Evolutionary conservation across 1,140 invertebrate genomes (phyloP).

Genomic region (Drosophila carrolli): DNA sequence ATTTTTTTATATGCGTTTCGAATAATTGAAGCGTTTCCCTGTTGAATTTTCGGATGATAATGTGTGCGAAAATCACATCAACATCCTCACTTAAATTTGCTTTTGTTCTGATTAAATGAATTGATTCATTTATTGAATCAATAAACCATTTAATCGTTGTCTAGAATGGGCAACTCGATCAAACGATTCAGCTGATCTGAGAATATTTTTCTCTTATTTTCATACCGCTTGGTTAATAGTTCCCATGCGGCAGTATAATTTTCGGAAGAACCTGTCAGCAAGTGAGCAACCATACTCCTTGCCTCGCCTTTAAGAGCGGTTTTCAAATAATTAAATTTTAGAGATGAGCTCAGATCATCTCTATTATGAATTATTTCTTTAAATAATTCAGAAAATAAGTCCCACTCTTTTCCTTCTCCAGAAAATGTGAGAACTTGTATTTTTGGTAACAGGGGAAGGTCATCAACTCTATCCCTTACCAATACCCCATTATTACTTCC

Average conservation of each 20-base stretch:
- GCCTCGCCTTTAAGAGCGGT: not conserved
- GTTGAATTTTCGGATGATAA: too few relatives aligned
- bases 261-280: not conserved
- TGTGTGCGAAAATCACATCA: slow-evolving; percentile 5
- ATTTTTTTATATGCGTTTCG: too few relatives aligned
- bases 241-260: slow-evolving; percentile 18
- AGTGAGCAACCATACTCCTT: not conserved
- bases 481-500: slow-evolving; percentile 3
- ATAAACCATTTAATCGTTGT: slow-evolving; percentile 2
- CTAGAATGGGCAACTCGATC: not conserved
- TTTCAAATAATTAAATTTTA: slow-evolving; percentile 5
- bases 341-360: slow-evolving; percentile 7
- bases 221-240: slow-evolving; percentile 14
- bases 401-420: slow-evolving; percentile 1
- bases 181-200: slow-evolving; percentile 11
- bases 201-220: slow-evolving; percentile 11
- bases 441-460: not conserved
- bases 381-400: slow-evolving; percentile 4
- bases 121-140: not conserved
- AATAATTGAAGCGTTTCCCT: too few relatives aligned
- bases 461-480: not conserved
- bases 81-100: not conserved
- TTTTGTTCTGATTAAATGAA: slow-evolving; percentile 4
- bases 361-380: slow-evolving; percentile 1
- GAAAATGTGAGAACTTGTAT: not conserved